These are phyloP conservation scores for Zootermopsis nevadensis DNA, from an alignment of 2,888 invertebrate genomes.

Conservation along the genomic window DNA sequence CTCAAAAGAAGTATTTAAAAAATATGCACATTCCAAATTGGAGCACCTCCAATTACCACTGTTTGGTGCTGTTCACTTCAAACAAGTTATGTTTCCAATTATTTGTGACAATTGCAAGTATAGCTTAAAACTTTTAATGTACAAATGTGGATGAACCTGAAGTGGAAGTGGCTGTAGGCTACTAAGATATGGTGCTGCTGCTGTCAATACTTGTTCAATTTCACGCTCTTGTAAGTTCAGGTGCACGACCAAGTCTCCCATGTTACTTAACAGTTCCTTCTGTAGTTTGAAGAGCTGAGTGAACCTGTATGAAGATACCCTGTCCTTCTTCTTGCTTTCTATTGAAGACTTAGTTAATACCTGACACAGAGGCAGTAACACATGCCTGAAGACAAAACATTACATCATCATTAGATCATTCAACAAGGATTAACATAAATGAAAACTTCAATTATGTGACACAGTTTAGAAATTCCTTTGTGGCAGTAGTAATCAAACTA, in stretches of 20 bases:
- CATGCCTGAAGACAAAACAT: conserved; percentile 68
- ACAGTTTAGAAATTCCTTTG: no score
- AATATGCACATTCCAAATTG: no score
- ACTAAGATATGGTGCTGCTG: conserved; percentile 68
- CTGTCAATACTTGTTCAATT: conserved; percentile 60
- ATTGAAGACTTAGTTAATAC: conserved; percentile 67
- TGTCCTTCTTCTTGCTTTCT: conserved; percentile 71
- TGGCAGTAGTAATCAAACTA: no score
- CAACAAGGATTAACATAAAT: no score
- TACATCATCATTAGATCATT: background rate
- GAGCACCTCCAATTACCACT: no score
- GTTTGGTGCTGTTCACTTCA: no score
- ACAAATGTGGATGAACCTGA: conserved; percentile 65
- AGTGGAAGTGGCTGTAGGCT: conserved; percentile 71
- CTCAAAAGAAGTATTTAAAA: no score
- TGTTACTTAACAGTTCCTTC: conserved; percentile 63
- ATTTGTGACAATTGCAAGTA: no score
- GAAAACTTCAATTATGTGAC: no score
- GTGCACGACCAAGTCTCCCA: conserved; percentile 65
- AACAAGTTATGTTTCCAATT: no score
- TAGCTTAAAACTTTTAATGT: no score
- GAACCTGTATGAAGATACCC: conserved; percentile 69
- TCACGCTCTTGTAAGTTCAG: conserved; percentile 64
- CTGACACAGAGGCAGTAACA: conserved; percentile 71
- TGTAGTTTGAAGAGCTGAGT: conserved; percentile 71